Percentiles rank a stretch among this genome's conserved stretches.
These are phyloP conservation scores for Adelphocoris suturalis DNA, from an alignment of 2,888 invertebrate genomes.

Conservation along the genomic window DNA sequence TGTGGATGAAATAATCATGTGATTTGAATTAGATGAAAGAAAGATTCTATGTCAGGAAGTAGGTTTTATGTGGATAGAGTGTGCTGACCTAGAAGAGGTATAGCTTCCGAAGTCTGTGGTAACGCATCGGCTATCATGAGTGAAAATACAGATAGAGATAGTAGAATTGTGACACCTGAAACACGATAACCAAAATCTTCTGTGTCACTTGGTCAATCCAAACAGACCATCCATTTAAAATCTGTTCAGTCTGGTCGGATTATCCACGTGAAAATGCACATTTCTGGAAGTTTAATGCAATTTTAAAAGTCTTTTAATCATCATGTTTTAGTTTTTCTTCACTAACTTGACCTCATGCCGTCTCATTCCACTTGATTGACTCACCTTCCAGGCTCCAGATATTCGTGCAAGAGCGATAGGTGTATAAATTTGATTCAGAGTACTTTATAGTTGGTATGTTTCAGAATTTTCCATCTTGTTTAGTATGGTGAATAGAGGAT, in stretches of 20 bases:
- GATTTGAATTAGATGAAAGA: slow-evolving; percentile 74
- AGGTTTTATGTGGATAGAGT: slow-evolving; percentile 74
- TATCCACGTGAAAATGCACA: neutral
- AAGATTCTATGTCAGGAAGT: slow-evolving; percentile 74
- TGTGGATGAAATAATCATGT: slow-evolving; percentile 75
- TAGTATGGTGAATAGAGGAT: slow-evolving; percentile 24
- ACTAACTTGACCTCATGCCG: slow-evolving; percentile 33
- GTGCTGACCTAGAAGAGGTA: slow-evolving; percentile 95
- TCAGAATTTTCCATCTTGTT: slow-evolving; percentile 27
- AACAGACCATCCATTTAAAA: slow-evolving; percentile 42
- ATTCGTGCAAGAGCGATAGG: slow-evolving; percentile 53
- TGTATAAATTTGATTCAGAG: slow-evolving; percentile 11
- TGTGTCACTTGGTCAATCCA: slow-evolving; percentile 66
- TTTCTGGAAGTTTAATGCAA: slow-evolving; percentile 5
- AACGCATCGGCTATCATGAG: slow-evolving; percentile 99
- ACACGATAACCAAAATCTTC: slow-evolving; percentile 79
- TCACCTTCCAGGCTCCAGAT: slow-evolving; percentile 57
- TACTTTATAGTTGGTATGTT: neutral
- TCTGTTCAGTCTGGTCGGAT: slow-evolving; percentile 30
- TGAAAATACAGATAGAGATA: slow-evolving; percentile 99
- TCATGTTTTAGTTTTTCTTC: slow-evolving; percentile 5
- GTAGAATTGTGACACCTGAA: slow-evolving; percentile 99
- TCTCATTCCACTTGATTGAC: slow-evolving; percentile 53
- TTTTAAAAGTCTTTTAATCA: neutral
- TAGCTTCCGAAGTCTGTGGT: slow-evolving; percentile 99